These are phyloP conservation scores for Scaptomyza montana DNA, from an alignment of 1,140 invertebrate species.

Conservation along the genomic window DNA sequence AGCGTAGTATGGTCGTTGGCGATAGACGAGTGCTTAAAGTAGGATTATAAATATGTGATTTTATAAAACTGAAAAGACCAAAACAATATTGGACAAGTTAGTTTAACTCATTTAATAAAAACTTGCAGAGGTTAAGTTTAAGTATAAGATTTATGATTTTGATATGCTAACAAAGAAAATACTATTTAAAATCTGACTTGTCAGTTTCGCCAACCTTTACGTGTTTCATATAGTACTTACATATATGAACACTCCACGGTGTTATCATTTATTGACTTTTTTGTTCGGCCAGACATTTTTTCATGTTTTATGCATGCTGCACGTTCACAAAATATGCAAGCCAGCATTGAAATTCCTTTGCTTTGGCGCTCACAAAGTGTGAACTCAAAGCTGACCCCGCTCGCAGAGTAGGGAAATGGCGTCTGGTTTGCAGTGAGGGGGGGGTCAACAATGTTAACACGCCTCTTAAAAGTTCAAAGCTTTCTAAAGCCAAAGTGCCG, in stretches of 20 bases:
- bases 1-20: constrained; percentile 76
- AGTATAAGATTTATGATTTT: constrained; percentile 43
- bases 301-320: constrained; percentile 67
- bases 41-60: no score
- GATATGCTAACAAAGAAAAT: no score
- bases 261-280: constrained; percentile 44
- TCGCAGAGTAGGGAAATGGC: no score
- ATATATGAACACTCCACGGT: no score
- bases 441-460: not conserved
- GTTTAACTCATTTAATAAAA: no score
- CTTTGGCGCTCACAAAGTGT: constrained; percentile 31
- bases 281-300: constrained; percentile 46
- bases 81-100: no score
- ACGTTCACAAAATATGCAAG: constrained; percentile 31
- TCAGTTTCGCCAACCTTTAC: no score
- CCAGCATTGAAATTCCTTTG: constrained; percentile 47
- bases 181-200: no score
- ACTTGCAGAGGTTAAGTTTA: no score
- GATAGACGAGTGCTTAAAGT: not conserved
- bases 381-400: constrained; percentile 32
- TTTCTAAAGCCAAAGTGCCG: constrained; percentile 42
- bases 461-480: constrained; percentile 67
- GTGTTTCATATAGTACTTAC: no score
- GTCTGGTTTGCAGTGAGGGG: no score
- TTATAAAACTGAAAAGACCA: no score